Percentiles rank a stretch among this genome's conserved stretches.
Conservation (phyloP, 2,113 vertebrate species). For the Cyphomyrus discorhynchus region DNA sequence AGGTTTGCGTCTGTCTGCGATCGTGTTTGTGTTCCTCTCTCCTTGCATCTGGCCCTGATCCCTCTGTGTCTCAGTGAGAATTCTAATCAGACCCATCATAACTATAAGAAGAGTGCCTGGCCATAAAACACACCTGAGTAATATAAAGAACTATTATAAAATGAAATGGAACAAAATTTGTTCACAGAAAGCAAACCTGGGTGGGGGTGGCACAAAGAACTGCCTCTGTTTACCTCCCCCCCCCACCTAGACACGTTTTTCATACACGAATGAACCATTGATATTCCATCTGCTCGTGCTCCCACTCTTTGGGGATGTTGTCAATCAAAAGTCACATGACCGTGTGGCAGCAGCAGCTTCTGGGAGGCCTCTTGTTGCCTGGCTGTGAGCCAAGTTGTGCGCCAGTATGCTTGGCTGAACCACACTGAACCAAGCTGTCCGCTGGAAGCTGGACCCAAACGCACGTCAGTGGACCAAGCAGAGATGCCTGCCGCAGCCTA, state of each 20-base stretch:
- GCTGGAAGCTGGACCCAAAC: conserved; percentile 77
- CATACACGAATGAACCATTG: conserved; percentile 94
- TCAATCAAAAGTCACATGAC: conserved; percentile 95
- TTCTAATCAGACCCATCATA: background rate
- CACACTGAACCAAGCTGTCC: conserved; percentile 69
- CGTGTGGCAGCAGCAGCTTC: conserved; percentile 30
- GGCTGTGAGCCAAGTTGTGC: conserved; percentile 64
- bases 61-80: background rate
- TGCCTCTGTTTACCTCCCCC: conserved; percentile 55
- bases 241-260: conserved; percentile 65
- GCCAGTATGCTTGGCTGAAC: background rate
- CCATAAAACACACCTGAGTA: background rate
- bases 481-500: background rate
- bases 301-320: conserved; percentile 93
- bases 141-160: background rate
- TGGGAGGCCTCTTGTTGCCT: conserved; percentile 79
- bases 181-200: conserved; percentile 38
- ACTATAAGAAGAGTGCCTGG: background rate
- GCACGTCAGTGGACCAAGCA: conserved; percentile 66
- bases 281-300: conserved; percentile 95
- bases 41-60: background rate
- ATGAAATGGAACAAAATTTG: background rate
- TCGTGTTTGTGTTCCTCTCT: background rate
- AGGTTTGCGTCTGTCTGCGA: background rate
- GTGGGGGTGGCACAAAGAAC: conserved; percentile 15